A percentile compares a stretch with the other conserved stretches of the same genome.
These are phyloP conservation scores for Scophthalmus maximus DNA, from an alignment of 2,113 vertebrate species.

Conservation along the genomic window DNA sequence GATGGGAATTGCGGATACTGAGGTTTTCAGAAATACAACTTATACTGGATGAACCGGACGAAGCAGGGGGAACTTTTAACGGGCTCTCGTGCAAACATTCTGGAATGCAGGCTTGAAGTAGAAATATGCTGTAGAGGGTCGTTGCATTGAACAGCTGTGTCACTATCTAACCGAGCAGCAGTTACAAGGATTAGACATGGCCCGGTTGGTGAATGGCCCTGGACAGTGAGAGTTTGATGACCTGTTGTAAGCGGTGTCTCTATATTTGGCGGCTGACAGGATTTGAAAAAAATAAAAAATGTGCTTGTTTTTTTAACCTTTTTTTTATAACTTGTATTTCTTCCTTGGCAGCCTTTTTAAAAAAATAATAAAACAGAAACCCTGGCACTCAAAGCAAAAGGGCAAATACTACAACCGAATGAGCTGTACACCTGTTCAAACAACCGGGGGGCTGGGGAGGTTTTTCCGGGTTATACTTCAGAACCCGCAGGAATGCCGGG, in stretches of 20 bases:
- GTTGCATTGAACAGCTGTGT: conserved; percentile 36
- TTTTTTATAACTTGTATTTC: neutral
- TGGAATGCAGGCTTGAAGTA: conserved; percentile 20
- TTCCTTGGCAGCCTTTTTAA: conserved; percentile 16
- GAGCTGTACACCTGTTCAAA: conserved; percentile 67
- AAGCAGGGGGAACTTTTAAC: neutral
- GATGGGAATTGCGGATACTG: neutral
- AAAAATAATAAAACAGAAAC: conserved; percentile 42
- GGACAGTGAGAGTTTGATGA: neutral
- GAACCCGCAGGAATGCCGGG: conserved; percentile 10
- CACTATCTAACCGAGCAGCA: conserved; percentile 62
- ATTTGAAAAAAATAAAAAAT: too few relatives aligned
- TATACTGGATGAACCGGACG: neutral
- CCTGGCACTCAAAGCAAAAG: conserved; percentile 26
- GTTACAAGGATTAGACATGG: neutral
- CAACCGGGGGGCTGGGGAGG: conserved; percentile 4
- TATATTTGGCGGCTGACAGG: conserved; percentile 23
- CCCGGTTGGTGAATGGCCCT: neutral
- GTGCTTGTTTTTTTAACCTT: neutral
- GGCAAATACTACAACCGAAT: conserved; percentile 46
- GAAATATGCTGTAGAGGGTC: neutral
- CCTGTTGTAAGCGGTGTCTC: neutral
- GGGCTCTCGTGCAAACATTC: conserved; percentile 43
- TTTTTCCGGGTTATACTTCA: neutral
- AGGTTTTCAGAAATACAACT: conserved; percentile 14